Conservation (phyloP, 2,113 vertebrate genomes). For the Pachycephala philippinensis region DNA sequence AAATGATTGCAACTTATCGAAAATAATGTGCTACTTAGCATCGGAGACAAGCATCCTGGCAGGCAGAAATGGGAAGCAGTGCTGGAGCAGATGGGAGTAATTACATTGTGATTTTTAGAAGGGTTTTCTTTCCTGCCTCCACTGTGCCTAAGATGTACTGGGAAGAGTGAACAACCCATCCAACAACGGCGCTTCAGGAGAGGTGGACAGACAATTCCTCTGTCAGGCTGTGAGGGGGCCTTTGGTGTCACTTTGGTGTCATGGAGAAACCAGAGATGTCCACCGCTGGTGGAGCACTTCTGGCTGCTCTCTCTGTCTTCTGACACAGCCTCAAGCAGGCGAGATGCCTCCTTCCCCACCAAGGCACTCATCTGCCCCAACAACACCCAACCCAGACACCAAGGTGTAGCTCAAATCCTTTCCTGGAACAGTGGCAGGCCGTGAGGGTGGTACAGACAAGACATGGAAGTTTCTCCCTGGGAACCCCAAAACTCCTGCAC, state of each 20-base stretch:
- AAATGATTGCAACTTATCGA: constrained; percentile 76
- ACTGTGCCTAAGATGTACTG: constrained; percentile 30
- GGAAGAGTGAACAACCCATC: background rate
- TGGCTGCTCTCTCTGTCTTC: background rate
- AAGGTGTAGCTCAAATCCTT: background rate
- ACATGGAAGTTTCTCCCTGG: background rate
- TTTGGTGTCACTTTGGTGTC: background rate
- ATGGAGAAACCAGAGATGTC: background rate
- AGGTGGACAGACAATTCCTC: background rate
- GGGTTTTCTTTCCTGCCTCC: constrained; percentile 58
- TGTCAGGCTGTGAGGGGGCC: background rate
- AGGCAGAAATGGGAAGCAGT: constrained; percentile 68
- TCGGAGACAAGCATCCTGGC: constrained; percentile 72
- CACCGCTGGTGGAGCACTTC: background rate
- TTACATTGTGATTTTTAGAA: constrained; percentile 73
- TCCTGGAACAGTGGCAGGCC: background rate
- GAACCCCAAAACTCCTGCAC: background rate
- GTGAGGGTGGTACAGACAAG: accelerated
- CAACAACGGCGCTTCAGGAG: background rate
- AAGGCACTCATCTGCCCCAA: background rate
- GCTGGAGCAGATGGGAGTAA: constrained; percentile 75
- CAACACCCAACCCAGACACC: accelerated
- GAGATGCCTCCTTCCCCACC: background rate
- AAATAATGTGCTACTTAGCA: constrained; percentile 77
- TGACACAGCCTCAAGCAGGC: accelerated